phyloP scores from a whole-genome alignment of 2,797 vertebrate genomes.

The Poeciliopsis paucimaculata region DNA sequence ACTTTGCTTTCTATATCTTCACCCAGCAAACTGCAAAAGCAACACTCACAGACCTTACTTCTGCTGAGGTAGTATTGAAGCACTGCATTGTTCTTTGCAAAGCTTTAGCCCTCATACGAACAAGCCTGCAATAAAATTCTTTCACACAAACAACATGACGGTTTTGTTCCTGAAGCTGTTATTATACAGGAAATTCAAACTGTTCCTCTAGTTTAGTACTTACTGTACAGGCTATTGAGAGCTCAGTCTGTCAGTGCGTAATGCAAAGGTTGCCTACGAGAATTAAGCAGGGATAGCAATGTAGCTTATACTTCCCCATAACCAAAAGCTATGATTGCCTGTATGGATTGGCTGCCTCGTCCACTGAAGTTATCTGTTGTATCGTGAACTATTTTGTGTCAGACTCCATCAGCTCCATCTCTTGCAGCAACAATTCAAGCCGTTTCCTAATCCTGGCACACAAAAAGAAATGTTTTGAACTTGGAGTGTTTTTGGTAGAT shows the following conservation, averaged over 20 bases:
- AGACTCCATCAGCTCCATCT: background rate
- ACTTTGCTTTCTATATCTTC: background rate
- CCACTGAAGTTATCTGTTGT: background rate
- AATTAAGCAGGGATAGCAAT: background rate
- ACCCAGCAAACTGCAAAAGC: background rate
- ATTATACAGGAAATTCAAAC: background rate
- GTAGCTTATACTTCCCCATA: background rate
- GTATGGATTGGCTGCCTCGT: background rate
- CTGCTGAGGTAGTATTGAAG: background rate
- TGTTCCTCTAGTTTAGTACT: constrained; percentile 1
- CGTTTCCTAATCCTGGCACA: background rate
- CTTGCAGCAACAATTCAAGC: background rate
- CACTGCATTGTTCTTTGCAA: background rate
- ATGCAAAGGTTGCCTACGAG: background rate
- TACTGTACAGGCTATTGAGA: constrained; percentile 8
- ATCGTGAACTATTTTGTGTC: background rate
- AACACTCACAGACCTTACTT: background rate
- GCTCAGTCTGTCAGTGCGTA: background rate
- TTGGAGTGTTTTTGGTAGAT: background rate
- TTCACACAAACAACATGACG: background rate
- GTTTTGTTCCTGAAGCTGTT: background rate
- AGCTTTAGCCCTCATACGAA: background rate
- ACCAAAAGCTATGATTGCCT: background rate
- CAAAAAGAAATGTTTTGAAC: background rate
- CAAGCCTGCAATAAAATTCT: constrained; percentile 8